A percentile compares a stretch with the other conserved stretches of the same genome.
These are phyloP conservation scores for Guaruba guarouba DNA, from an alignment of 2,113 vertebrate species.

Conservation along the genomic window DNA sequence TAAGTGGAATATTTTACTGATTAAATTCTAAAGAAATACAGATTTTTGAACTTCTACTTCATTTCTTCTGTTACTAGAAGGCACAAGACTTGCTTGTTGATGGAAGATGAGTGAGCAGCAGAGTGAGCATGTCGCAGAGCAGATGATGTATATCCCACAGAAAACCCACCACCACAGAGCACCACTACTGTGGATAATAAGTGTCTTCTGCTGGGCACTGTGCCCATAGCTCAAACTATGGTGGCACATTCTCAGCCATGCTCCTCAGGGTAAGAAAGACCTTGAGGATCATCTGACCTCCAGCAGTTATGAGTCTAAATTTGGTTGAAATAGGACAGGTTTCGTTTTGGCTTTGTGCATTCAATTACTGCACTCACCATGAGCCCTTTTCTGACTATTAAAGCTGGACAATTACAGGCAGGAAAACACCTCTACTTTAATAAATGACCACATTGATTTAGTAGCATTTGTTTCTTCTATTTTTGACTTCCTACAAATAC, in stretches of 20 bases:
- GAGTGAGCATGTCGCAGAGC: fast-evolving
- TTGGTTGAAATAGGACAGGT: not conserved
- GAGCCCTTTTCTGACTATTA: not conserved
- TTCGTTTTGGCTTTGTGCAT: not conserved
- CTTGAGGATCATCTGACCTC: not conserved
- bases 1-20: not conserved
- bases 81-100: not conserved
- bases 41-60: not conserved
- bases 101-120: not conserved
- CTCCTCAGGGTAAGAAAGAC: not conserved
- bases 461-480: not conserved
- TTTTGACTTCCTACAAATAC: not conserved
- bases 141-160: not conserved
- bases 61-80: not conserved
- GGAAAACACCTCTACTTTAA: not conserved
- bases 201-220: not conserved
- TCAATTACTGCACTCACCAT: not conserved
- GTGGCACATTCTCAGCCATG: not conserved
- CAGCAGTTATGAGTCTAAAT: not conserved
- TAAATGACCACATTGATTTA: not conserved
- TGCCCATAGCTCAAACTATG: not conserved
- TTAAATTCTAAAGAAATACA: not conserved
- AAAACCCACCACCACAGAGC: not conserved
- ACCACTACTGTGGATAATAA: not conserved
- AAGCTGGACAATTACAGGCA: not conserved